These are phyloP conservation scores for Calyptomena viridis DNA, from an alignment of 2,113 vertebrate species.

Conservation along the genomic window DNA sequence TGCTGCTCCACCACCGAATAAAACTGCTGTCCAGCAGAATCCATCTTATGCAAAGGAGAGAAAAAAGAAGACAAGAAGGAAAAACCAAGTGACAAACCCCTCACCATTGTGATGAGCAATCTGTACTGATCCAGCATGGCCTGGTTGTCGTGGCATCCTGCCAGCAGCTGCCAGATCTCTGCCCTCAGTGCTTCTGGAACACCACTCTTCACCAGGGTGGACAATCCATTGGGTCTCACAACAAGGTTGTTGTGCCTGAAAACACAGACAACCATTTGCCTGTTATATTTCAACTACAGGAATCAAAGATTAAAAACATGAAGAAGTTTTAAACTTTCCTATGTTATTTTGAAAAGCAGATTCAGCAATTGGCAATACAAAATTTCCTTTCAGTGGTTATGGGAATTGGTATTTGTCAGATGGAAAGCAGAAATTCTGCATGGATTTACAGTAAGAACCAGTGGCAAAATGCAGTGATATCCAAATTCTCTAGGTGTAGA, in stretches of 20 bases:
- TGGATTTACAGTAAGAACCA: background rate
- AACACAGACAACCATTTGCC: background rate
- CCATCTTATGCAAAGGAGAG: background rate
- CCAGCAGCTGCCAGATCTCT: conserved; percentile 96
- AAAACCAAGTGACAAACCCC: background rate
- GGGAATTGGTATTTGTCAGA: background rate
- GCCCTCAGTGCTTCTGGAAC: conserved; percentile 94
- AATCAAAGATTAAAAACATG: background rate
- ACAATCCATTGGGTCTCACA: conserved; percentile 86
- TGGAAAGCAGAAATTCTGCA: background rate
- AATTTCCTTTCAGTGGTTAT: background rate
- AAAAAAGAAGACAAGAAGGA: background rate
- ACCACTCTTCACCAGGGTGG: conserved; percentile 86
- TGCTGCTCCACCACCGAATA: background rate
- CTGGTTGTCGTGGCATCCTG: conserved; percentile 92
- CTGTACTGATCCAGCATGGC: conserved; percentile 91
- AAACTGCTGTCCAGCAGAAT: background rate
- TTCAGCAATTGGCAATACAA: background rate
- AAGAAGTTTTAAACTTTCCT: background rate
- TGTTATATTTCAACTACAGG: background rate
- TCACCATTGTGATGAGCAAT: conserved; percentile 96
- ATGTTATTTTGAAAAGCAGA: background rate
- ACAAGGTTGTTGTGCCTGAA: conserved; percentile 92
- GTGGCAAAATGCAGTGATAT: background rate
- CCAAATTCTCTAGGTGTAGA: background rate